Base-by-base conservation (phyloP, 2,888 invertebrate genomes). In the Eupithecia dodoneata region DNA sequence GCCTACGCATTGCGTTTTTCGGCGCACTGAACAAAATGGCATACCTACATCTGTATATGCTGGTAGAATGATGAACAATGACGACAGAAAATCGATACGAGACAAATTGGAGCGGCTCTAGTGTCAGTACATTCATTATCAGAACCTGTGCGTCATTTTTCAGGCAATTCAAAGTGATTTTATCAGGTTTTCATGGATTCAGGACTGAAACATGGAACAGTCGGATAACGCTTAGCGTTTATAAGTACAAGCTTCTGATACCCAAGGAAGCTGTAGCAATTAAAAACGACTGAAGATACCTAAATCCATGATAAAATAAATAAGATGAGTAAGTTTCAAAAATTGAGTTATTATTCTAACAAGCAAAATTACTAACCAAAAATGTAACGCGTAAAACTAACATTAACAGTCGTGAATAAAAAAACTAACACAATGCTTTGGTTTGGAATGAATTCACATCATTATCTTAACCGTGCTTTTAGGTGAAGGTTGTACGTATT, bases 61-160 rank as follows among this genome's bases (percentile, higher is more conserved):
- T 76, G 71, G 71, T 75, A 71, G 74, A 76, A 78, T 78, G 77
- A 78, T 80, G 80, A 79, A 79, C 78, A 78, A 81, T 81, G 78
- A 78, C 81, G 79, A 78, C 79, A 81, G 82, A 87, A 88, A 88
- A 88, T 88, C 88, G 86, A 88, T 88, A 86, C 85, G 79, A 82
- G 81, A 80, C 83, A 83, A 85, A 84, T 86, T 85, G 87, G 86
- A 86, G 84, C 85, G 82, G 85, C 83, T 82, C 80, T 81, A 81
- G 80, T 81, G 81, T 85, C 74, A 72, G 74, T 74, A 44, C 42
- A 59, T 79, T 72, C 72, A 73, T 71, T 72, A 76, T 41, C 71
- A 41, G 71, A 71, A 45, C 73, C 73, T 69, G 72, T 45, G 73
- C 42, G 71, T 49, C 67, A 72, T 78, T 76, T 76, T 76, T 76